phyloP scores from a whole-genome alignment of 2,888 invertebrate genomes.

The Parasteatoda lunata region DNA sequence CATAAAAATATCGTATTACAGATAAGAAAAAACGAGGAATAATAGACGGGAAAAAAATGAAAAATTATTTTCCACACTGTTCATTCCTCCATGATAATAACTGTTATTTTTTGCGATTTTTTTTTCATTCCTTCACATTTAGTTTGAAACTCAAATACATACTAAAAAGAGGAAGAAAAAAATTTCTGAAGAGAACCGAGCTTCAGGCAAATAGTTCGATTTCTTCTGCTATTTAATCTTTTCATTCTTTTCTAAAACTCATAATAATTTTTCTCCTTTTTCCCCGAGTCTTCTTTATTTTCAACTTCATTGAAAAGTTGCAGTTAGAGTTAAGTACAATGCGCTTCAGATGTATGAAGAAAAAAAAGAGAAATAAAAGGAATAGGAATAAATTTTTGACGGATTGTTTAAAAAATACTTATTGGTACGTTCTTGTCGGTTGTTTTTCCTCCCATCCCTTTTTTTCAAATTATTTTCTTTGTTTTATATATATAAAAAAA shows the following conservation, averaged over 20 bases:
- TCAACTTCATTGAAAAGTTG: conserved; percentile 33
- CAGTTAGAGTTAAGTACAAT: conserved; percentile 39
- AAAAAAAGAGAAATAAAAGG: background rate
- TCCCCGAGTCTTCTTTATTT: background rate
- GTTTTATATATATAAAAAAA: background rate
- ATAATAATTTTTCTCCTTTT: conserved; percentile 32
- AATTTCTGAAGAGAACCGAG: background rate
- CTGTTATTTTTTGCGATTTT: no score
- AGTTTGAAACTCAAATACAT: background rate
- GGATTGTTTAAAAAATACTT: background rate
- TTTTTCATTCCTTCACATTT: no score
- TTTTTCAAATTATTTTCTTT: background rate
- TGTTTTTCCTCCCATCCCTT: background rate
- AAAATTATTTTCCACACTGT: conserved; percentile 25
- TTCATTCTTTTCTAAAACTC: conserved; percentile 19
- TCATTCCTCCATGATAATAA: background rate
- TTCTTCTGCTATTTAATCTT: conserved; percentile 35
- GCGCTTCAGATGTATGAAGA: background rate
- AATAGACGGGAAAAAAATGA: conserved; percentile 40
- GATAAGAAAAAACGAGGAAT: conserved; percentile 16
- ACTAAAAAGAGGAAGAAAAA: background rate
- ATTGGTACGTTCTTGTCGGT: background rate
- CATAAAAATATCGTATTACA: no score
- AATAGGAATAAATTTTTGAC: conserved; percentile 2
- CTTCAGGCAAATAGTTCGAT: conserved; percentile 51